Base-by-base conservation (phyloP, 35 echinoderm and acorn worm species). In the Ophiothrix spiculata region DNA sequence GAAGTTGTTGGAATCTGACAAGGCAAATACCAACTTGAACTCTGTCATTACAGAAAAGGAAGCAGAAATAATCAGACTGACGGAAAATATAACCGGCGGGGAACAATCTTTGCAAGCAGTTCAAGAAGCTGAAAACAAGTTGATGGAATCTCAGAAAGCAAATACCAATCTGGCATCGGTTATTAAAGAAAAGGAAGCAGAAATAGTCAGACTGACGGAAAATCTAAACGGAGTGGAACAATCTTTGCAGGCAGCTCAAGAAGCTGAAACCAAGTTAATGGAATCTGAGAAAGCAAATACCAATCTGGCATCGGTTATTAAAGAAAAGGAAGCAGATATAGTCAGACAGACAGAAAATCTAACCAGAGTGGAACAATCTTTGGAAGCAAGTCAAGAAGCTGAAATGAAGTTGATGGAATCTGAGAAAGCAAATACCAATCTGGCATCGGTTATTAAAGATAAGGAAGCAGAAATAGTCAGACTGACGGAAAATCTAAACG, bases 1-100 rank as follows among this genome's bases (percentile, higher is more conserved):
- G 31, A 82, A 82, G 39, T 13, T 32, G 36, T 17, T 82, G 11
- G 42, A 56, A 40, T 10, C 39, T 28, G 80, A 82, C 0, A 31
- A 82, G 16, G 39, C 31, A 14, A 39, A 45, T 17, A 28, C 37
- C 15, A 14, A 42, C 31, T 16, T 82, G 25, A 77, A 13, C 21
- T 49, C 80, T 49, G 39, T 82, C 23, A 45, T 34, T 69, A 8
- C 31, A 82, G 80, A 42, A 82, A 14, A 82, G 16, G 39, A 79
- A 79, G 19, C 77, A 37, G 17, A 15, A 21, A 0, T 79, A 33
- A 17, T 21, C 23, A 1, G 19, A 79, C 35, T 77, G 21, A 33
- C 21, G 32, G 60, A 31, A 69, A 69, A 31, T 25, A 31, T 4
- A 69, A 11, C 1, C 23, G 60, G 32, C 23, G 12, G 32, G 23